Evolutionary conservation across 2,113 vertebrate genomes (phyloP), one percentile per base, ranked within the genome.

Genomic region (Guaruba guarouba): DNA sequence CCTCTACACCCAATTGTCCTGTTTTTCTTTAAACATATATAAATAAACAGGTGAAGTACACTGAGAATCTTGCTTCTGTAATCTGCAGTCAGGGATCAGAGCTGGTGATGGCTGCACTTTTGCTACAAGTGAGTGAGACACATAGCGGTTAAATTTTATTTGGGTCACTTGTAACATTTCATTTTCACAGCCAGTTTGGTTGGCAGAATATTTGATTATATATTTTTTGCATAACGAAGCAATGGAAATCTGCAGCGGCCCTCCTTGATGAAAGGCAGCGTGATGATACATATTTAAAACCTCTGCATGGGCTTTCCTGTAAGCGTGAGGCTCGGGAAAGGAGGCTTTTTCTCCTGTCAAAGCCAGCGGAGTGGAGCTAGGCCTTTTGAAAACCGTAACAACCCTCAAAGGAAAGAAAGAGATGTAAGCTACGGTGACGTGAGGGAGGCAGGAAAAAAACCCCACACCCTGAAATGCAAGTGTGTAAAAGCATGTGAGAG

Each of bases 101-200:
- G 25, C 59, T 93, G 68, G 41, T 3, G 3, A 28, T 29, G 29
- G 39, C 37, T 88, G 28, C 43, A n/a, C n/a, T 61, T 88, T 74
- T 61, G 43, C 46, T 88, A 20, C 2, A 7, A 88, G 61, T 25
- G 59, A 82, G 41, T 35, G 85, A 88, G 90, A 86, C 82, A 62
- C 33, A 18, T 0, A 70, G 68, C 1, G 4, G 78, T 85, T 90
- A 91, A 80, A 80, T 94, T 91, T 94, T 96, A 94, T 96, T 93
- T 94, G 92, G 87, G 92, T 95, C 85, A 90, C 59, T 93, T 43
- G 73, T 63, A 93, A 67, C 88, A 52, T 94, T 91, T 86, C 79
- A 92, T 95, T 95, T 95, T 88, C 94, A 51, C 91, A 93, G 90
- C 48, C 43, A 18, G 81, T 55, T 77, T 85, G 62, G 55, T 79